These are phyloP conservation scores for Sus scrofa DNA, from an alignment of 2,113 vertebrate genomes.

Conservation along the genomic window T2T-Sscrofa CM000824.6:65243501-65244000, in stretches of 20 bases:
- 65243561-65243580: not conserved
- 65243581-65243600: not conserved
- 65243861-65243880: not conserved
- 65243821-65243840: not conserved
- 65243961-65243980: not conserved
- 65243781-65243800: not conserved
- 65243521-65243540: not conserved
- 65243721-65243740: not conserved
- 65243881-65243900: not conserved
- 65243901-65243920: not conserved
- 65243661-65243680: slow-evolving; percentile 29
- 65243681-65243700: not conserved
- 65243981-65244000: not conserved
- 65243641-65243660: slow-evolving; percentile 8
- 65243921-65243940: not conserved
- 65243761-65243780: not conserved
- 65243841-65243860: not conserved
- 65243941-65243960: not conserved
- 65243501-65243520: not conserved
- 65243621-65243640: not conserved
- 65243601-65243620: not conserved
- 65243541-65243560: slow-evolving; percentile 26
- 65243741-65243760: not conserved
- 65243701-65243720: not conserved
- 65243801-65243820: not conserved